Conservation (phyloP, 2,797 vertebrate species). For the Adrianichthys oophorus region DNA sequence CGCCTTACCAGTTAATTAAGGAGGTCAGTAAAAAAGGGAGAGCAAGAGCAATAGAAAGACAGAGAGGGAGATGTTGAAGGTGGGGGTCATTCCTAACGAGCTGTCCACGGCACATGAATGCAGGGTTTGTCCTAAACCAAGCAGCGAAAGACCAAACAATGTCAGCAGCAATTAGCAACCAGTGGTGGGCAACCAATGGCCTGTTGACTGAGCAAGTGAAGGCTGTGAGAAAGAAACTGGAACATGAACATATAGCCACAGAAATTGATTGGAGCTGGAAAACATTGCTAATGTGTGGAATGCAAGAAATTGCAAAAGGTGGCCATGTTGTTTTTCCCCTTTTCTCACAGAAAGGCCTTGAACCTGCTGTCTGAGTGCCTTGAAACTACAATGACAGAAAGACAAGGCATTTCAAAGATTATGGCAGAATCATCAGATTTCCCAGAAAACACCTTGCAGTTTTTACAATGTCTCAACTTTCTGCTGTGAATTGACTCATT, state of each 20-base stretch:
- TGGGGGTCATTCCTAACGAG: slow-evolving; percentile 86
- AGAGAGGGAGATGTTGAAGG: slow-evolving; percentile 42
- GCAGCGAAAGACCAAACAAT: slow-evolving; percentile 86
- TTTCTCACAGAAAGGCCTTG: slow-evolving; percentile 56
- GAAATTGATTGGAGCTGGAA: slow-evolving; percentile 44
- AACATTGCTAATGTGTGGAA: slow-evolving; percentile 25
- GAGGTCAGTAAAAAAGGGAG: slow-evolving; percentile 83
- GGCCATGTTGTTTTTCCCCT: slow-evolving; percentile 63
- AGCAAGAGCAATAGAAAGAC: slow-evolving; percentile 34
- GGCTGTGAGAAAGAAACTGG: slow-evolving; percentile 51
- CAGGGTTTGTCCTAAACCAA: slow-evolving; percentile 91
- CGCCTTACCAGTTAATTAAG: slow-evolving; percentile 95
- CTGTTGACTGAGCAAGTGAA: slow-evolving; percentile 70
- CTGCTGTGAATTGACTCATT: too few species aligned
- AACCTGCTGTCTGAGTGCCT: slow-evolving; percentile 49
- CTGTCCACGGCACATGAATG: slow-evolving; percentile 88
- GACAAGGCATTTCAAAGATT: neutral
- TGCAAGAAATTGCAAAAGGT: slow-evolving; percentile 32
- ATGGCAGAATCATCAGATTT: too few species aligned
- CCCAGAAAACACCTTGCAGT: too few species aligned
- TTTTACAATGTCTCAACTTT: too few species aligned
- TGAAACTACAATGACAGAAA: slow-evolving; percentile 30
- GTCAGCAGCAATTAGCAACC: slow-evolving; percentile 90
- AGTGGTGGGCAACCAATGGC: slow-evolving; percentile 74
- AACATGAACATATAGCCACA: slow-evolving; percentile 38